Conservation (phyloP, 2,113 vertebrate genomes). For the Rhabdornis inornatus region DNA sequence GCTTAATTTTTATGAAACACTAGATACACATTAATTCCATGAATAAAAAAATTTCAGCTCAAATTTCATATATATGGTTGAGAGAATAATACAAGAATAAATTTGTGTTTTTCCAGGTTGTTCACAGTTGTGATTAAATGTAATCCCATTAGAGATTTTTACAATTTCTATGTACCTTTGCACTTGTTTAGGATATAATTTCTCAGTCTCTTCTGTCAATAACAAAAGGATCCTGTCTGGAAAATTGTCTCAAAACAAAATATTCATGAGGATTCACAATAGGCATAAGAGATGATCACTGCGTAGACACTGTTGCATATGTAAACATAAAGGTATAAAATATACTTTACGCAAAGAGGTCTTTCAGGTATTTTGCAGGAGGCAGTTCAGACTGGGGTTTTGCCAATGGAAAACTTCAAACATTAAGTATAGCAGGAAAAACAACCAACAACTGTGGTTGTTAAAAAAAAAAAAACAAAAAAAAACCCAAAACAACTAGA, state of each 20-base stretch:
- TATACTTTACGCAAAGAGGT: not conserved
- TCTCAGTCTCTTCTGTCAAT: not conserved
- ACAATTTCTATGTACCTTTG: not conserved
- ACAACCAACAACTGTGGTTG: not conserved
- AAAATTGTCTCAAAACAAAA: not conserved
- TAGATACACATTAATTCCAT: not conserved
- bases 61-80: not conserved
- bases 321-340: not conserved
- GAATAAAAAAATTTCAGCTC: not conserved
- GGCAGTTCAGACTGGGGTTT: not conserved
- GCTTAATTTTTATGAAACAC: not conserved
- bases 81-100: not conserved
- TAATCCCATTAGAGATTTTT: not conserved
- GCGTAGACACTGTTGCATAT: not conserved
- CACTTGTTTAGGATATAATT: not conserved
- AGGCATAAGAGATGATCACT: not conserved
- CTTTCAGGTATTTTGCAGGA: not conserved
- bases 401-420: not conserved
- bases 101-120: not conserved
- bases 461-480: not conserved
- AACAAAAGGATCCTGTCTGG: not conserved
- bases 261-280: not conserved
- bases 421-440: not conserved
- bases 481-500: not conserved
- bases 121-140: not conserved